Base-by-base conservation (phyloP, 2,888 invertebrate genomes). In the Elgonia sp. region DNA sequence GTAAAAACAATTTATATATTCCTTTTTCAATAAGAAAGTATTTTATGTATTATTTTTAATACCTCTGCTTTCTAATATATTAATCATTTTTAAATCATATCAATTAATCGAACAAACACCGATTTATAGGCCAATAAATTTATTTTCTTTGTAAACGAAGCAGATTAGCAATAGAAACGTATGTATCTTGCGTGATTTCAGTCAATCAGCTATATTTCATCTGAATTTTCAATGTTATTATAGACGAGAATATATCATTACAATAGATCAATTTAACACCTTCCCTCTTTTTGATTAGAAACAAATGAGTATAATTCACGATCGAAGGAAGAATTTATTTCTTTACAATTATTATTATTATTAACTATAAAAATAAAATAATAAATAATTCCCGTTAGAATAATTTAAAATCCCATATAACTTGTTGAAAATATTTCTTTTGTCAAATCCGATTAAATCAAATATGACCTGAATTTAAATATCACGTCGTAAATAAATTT, bases 141-240 rank as follows among this genome's bases (percentile, higher is more conserved):
- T 2, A 12, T 14, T 14, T 46, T 46, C 2, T 7, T 14, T 46
- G 37, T 46, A 20, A 76, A 20, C 37, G 46, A 10, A 46, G 21
- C 62, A 53, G 14, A 63, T 63, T 53, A 63, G 21, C 37, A 76
- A 65, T 76, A 37, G 50, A 76, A 76, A 76, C 5, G 5, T n/a
- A n/a, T 53, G 53, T 42, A 21, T 18, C 50, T 63, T 53, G 76
- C 76, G 63, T 76, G 76, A 50, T 76, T 50, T 46, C 18, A 76
- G 50, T 76, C 76, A 76, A 63, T 76, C 50, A 50, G 37, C 39
- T 37, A 37, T 76, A 29, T 3, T 76, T 76, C 37, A 63, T 76
- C 63, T 63, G 39, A 76, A 76, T 63, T 63, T 50, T 37, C 63
- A 63, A 76, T 76, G 63, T 63, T 63, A 76, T 76, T 63, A 53